Percentiles rank a stretch among this genome's conserved stretches.
phyloP scores from a whole-genome alignment of 1,140 invertebrate genomes.

The Aethina tumida region DNA sequence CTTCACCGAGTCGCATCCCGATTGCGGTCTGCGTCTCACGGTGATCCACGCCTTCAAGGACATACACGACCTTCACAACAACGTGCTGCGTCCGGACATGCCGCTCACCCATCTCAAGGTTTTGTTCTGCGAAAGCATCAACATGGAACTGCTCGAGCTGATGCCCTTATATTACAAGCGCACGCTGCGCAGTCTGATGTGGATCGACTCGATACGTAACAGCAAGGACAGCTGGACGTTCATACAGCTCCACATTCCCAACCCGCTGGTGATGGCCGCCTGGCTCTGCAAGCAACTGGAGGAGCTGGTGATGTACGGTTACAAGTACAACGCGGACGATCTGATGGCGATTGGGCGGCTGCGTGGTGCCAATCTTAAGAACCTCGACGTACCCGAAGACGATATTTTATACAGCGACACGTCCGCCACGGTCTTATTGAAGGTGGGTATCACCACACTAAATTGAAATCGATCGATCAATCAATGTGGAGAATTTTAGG shows the following conservation, averaged over 20 bases:
- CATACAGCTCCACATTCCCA: slow-evolving; percentile 36
- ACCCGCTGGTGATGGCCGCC: slow-evolving; percentile 64
- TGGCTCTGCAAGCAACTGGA: slow-evolving; percentile 61
- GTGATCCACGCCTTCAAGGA: slow-evolving; percentile 65
- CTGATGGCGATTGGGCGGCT: slow-evolving; percentile 59
- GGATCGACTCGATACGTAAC: slow-evolving; percentile 51
- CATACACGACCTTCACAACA: slow-evolving; percentile 46
- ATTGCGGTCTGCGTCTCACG: slow-evolving; percentile 55
- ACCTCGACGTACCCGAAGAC: slow-evolving; percentile 51
- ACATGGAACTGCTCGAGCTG: slow-evolving; percentile 42
- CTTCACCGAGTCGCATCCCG: slow-evolving; percentile 42
- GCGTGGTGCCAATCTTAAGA: slow-evolving; percentile 47
- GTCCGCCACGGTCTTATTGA: neutral
- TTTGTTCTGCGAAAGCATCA: slow-evolving; percentile 63
- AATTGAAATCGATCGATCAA: slow-evolving; percentile 2
- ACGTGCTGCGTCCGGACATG: slow-evolving; percentile 59
- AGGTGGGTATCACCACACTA: slow-evolving; percentile 4
- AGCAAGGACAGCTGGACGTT: slow-evolving; percentile 19
- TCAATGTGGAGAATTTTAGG: slow-evolving; percentile 25
- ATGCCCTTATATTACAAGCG: slow-evolving; percentile 50
- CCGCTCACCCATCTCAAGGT: slow-evolving; percentile 63
- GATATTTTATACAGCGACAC: slow-evolving; percentile 34
- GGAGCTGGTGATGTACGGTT: slow-evolving; percentile 53
- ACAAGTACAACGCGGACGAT: slow-evolving; percentile 52
- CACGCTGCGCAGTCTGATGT: slow-evolving; percentile 55